These are phyloP conservation scores for Enteromius mattozi DNA, from an alignment of 2,797 vertebrate genomes.

Conservation along the genomic window DNA sequence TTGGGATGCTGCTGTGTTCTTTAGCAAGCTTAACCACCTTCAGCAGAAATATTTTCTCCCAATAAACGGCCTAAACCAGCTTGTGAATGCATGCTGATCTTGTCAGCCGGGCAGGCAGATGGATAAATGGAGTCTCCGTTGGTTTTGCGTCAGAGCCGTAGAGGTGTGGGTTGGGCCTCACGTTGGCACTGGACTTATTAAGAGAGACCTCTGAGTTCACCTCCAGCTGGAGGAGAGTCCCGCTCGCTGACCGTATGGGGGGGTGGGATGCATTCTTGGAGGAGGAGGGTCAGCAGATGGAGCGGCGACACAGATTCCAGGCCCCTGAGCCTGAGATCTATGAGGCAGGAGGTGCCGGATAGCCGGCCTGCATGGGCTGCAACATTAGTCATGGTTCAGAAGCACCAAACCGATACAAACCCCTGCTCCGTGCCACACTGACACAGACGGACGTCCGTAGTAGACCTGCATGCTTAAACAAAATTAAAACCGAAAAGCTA, in stretches of 20 bases:
- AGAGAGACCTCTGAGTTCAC: slow-evolving; percentile 51
- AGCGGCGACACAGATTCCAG: slow-evolving; percentile 53
- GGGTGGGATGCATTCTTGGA: slow-evolving; percentile 50
- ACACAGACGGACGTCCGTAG: slow-evolving; percentile 9
- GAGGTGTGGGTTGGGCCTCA: slow-evolving; percentile 16
- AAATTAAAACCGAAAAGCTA: neutral
- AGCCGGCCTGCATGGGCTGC: slow-evolving; percentile 33
- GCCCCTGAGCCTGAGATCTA: slow-evolving; percentile 51
- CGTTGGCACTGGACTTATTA: slow-evolving; percentile 31
- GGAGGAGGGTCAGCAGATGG: slow-evolving; percentile 64
- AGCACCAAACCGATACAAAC: slow-evolving; percentile 23
- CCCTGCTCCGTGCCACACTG: neutral
- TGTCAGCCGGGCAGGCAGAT: slow-evolving; percentile 10
- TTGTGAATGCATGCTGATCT: neutral
- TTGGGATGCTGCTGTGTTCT: neutral
- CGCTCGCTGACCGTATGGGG: slow-evolving; percentile 49
- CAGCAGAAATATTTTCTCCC: neutral
- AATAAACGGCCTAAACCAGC: neutral
- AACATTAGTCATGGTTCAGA: slow-evolving; percentile 62
- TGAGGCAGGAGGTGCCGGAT: slow-evolving; percentile 45
- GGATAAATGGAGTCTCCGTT: slow-evolving; percentile 29
- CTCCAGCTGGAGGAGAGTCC: slow-evolving; percentile 60
- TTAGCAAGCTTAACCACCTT: neutral
- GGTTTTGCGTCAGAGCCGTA: slow-evolving; percentile 9
- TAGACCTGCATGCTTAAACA: neutral